phyloP scores from a whole-genome alignment of 2,888 invertebrate genomes.

The Craniophora ligustri region DNA sequence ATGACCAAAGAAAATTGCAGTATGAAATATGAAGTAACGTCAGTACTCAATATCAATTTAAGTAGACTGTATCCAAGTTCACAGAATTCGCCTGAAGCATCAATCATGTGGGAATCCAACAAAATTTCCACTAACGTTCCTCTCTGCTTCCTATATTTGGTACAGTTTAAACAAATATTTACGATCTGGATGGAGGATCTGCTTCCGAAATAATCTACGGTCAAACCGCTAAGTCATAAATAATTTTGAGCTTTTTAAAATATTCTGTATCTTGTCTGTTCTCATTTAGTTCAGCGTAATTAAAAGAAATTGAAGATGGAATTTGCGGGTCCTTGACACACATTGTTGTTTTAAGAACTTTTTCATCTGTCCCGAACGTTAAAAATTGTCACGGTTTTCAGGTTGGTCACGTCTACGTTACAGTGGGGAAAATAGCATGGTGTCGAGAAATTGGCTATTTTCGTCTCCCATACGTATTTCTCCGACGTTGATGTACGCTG shows the following conservation, averaged over 20 bases:
- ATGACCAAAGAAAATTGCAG: conserved; percentile 6
- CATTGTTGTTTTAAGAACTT: conserved; percentile 63
- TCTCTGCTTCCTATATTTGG: conserved; percentile 59
- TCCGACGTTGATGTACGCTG: conserved; percentile 55
- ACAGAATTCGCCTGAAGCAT: conserved; percentile 33
- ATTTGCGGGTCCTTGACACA: conserved; percentile 74
- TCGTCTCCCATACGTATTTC: conserved; percentile 51
- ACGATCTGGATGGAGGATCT: conserved; percentile 47
- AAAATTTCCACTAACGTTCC: conserved; percentile 60
- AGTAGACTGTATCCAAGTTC: conserved; percentile 40
- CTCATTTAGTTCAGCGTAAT: conserved; percentile 32
- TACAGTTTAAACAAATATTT: conserved; percentile 60
- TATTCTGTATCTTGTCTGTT: conserved; percentile 8
- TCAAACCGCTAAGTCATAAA: conserved; percentile 34
- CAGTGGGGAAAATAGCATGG: conserved; percentile 66
- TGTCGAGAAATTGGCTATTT: conserved; percentile 69
- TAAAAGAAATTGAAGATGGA: conserved; percentile 40
- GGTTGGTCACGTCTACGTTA: conserved; percentile 73
- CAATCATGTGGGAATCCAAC: conserved; percentile 30
- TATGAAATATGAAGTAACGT: conserved; percentile 36
- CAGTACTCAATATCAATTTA: conserved; percentile 13
- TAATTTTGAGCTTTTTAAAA: conserved; percentile 26
- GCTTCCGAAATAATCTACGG: conserved; percentile 49
- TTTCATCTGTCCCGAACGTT: conserved; percentile 63
- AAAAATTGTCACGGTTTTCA: conserved; percentile 65